Evolutionary conservation across 2,888 invertebrate species (phyloP).

Genomic region (Meiosimyza platycephala): DNA sequence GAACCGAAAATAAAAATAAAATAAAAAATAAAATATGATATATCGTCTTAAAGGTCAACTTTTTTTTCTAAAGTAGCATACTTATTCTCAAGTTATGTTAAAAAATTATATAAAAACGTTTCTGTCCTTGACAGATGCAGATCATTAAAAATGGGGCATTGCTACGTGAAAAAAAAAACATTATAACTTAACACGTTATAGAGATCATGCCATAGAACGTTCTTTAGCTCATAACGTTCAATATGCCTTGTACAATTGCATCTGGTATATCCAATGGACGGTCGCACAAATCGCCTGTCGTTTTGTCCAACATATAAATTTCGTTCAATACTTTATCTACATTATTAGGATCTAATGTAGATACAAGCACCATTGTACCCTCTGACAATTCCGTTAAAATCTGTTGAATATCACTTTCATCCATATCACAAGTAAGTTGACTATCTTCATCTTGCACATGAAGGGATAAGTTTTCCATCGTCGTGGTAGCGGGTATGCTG

Average conservation of each 20-base stretch:
- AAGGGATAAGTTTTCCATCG: neutral
- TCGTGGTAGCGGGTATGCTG: neutral
- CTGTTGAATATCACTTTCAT: constrained; percentile 58
- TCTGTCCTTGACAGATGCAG: no score
- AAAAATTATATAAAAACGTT: no score
- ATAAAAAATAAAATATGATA: no score
- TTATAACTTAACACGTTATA: constrained; percentile 3
- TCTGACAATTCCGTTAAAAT: constrained; percentile 60
- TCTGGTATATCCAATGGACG: constrained; percentile 64
- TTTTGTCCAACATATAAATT: constrained; percentile 62
- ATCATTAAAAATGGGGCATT: neutral
- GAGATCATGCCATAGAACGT: neutral
- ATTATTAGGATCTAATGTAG: constrained; percentile 58
- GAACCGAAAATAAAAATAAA: no score
- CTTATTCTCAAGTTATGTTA: no score
- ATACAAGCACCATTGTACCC: constrained; percentile 64
- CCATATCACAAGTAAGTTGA: constrained; percentile 40
- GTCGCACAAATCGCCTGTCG: constrained; percentile 62
- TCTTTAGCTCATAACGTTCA: constrained; percentile 57
- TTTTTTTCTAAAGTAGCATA: no score
- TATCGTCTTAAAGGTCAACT: no score
- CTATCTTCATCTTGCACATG: neutral
- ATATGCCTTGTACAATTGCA: constrained; percentile 63
- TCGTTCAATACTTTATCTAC: constrained; percentile 61
- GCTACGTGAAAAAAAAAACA: neutral